Evolutionary conservation across 2,797 vertebrate genomes (phyloP).

Genomic region (Molothrus ater): DNA sequence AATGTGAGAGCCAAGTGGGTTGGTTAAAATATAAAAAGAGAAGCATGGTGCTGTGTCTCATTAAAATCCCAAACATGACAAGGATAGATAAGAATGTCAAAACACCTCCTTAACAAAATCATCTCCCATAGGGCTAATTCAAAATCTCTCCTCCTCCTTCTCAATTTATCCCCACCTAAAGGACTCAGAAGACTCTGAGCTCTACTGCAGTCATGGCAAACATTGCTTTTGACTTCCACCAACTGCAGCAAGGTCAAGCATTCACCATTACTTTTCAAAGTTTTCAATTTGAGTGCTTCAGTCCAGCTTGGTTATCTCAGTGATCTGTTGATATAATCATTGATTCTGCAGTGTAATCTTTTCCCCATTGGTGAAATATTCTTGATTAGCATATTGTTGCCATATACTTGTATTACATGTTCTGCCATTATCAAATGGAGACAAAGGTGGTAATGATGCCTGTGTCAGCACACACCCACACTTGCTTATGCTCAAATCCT

Average conservation of each 20-base stretch:
- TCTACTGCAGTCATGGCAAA: not conserved
- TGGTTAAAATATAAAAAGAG: not conserved
- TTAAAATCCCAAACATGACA: not conserved
- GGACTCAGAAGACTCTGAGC: not conserved
- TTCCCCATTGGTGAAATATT: not conserved
- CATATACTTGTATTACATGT: not conserved
- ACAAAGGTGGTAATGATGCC: constrained; percentile 8
- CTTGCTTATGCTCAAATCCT: constrained; percentile 37
- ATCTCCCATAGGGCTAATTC: not conserved
- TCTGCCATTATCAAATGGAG: constrained; percentile 12
- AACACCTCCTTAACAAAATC: not conserved
- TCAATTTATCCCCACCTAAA: not conserved
- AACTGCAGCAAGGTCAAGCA: not conserved
- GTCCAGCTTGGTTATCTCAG: not conserved
- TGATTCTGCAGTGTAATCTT: not conserved
- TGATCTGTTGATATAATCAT: not conserved
- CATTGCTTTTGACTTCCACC: not conserved
- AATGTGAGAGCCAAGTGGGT: not conserved
- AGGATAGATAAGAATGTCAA: not conserved
- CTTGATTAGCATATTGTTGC: not conserved
- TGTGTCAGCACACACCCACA: constrained; percentile 22
- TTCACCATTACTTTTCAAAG: not conserved
- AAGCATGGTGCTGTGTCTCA: not conserved
- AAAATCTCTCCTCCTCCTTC: not conserved
- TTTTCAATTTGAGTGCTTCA: not conserved